A percentile compares a stretch with the other conserved stretches of the same genome.
These are phyloP conservation scores for Meriones unguiculatus DNA, from an alignment of 2,113 vertebrate genomes.

Conservation along the genomic window DNA sequence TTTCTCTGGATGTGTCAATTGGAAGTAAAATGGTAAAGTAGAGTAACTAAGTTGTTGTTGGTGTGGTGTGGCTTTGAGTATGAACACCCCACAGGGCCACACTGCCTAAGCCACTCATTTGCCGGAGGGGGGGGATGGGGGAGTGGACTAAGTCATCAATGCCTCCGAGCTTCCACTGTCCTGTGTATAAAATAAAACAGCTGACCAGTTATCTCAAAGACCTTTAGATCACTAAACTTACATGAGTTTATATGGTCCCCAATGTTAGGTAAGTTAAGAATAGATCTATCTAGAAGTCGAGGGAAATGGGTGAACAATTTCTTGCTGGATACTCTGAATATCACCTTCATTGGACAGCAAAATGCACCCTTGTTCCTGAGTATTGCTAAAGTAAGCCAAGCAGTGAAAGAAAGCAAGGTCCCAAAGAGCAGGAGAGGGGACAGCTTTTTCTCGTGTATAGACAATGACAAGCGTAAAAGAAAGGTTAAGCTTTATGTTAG, in stretches of 20 bases:
- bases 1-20: neutral
- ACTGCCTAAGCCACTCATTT: no score
- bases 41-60: neutral
- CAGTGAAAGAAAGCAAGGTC: neutral
- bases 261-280: neutral
- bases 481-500: neutral
- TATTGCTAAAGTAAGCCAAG: neutral
- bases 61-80: neutral
- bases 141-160: neutral
- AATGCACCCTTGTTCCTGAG: neutral
- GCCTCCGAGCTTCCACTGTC: neutral
- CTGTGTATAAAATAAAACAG: neutral
- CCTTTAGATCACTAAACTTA: neutral
- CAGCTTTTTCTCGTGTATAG: neutral
- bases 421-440: neutral
- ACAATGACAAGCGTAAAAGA: neutral
- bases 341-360: neutral
- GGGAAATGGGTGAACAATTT: neutral
- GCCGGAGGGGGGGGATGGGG: neutral
- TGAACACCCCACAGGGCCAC: neutral
- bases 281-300: neutral
- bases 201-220: neutral
- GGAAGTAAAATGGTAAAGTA: neutral
- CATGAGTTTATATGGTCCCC: neutral
- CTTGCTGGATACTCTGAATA: neutral